These are phyloP conservation scores for Menidia beryllina DNA, from an alignment of 2,113 vertebrate genomes.

Conservation along the genomic window DNA sequence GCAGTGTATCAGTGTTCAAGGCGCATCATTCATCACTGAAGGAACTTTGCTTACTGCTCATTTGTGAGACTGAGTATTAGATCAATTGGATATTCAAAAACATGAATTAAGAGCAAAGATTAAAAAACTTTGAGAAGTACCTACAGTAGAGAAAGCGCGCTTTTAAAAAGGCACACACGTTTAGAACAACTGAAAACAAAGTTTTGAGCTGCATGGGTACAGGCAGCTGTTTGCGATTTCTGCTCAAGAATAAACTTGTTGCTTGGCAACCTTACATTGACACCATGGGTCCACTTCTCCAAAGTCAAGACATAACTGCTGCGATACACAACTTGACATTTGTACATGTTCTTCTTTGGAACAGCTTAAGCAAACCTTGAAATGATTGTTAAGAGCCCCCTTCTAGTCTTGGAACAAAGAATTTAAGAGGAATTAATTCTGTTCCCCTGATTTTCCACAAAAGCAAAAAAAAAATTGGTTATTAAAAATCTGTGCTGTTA, in stretches of 20 bases:
- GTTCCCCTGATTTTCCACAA: background rate
- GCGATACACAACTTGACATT: background rate
- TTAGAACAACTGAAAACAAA: background rate
- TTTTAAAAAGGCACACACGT: background rate
- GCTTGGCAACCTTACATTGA: background rate
- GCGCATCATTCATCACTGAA: slow-evolving; percentile 24
- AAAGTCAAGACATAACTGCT: background rate
- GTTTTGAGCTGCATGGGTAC: background rate
- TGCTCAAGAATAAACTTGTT: background rate
- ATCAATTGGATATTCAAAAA: slow-evolving; percentile 23
- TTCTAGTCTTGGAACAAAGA: background rate
- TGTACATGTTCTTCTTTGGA: background rate
- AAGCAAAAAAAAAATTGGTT: background rate
- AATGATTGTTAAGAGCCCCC: background rate
- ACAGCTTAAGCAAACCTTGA: background rate
- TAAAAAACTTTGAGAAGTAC: slow-evolving; percentile 33
- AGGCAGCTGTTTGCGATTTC: background rate
- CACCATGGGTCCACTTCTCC: background rate
- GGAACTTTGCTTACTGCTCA: slow-evolving; percentile 24
- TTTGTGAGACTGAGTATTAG: slow-evolving; percentile 43
- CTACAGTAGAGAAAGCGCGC: background rate
- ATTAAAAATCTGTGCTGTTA: too few relatives aligned
- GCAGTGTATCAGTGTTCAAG: slow-evolving; percentile 21
- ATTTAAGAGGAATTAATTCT: background rate
- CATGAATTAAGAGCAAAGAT: slow-evolving; percentile 24